Base-by-base conservation (phyloP, 2,113 vertebrate genomes). In the Cairina moschata region DNA sequence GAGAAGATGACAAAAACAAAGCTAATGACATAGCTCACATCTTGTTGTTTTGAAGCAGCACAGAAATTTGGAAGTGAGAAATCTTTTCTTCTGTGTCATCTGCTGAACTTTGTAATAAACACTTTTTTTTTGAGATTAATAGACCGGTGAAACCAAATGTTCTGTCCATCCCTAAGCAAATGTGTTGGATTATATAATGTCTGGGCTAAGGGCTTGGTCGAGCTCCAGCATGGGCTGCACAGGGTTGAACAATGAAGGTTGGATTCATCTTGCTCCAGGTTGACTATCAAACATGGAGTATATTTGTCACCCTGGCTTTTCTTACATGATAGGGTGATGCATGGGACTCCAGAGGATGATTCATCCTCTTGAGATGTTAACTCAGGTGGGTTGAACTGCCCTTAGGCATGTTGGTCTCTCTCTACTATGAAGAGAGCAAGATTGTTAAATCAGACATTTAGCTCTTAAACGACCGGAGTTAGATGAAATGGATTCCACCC, bases 281-380 rank as follows among this genome's bases (percentile, higher is more conserved):
- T 67, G 58, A 60, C 26, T 13, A 42, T 29, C 68, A 71, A 5
- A 29, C 0, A 0, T 18, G 7, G n/a, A 62, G 17, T 9, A 0
- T 20, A 50, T 85, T 52, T 68, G 34, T 88, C 44, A 72, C 63
- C 13, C 2, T 14, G 25, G 44, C 17, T 85, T 77, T 77, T 72
- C 75, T 52, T 38, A 55, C 46, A 28, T 11, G 40, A 56, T 65
- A 14, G 0, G 0, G 20, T 40, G 60, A 79, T 6, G 48, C 56
- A 71, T 75, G 44, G 55, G 80, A 50, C 38, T 71, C 52, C 29
- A 36, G 20, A 72, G 54, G 50, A 72, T 52, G 63, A 84, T 88
- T 91, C 58, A 38, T 66, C n/a, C 46, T 60, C 69, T n/a, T 20
- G 34, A 94, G 38, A 32, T 7, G 2, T 59, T 65, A 56, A 48